These are phyloP conservation scores for Catagonus wagneri DNA, from an alignment of 2,113 vertebrate genomes.

Conservation along the genomic window DNA sequence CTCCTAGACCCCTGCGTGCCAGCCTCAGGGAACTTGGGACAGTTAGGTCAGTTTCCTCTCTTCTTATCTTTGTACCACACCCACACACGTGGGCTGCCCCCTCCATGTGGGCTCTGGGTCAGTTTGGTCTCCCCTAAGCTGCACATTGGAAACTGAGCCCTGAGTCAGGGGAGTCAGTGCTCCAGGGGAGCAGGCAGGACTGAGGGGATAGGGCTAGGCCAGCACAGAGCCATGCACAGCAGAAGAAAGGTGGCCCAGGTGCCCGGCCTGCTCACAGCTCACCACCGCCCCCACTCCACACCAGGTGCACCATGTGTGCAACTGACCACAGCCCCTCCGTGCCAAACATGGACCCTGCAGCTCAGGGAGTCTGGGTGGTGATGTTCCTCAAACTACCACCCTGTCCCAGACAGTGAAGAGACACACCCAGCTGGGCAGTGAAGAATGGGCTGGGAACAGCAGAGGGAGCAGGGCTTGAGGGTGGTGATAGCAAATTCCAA, in stretches of 20 bases:
- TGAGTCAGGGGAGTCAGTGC: background rate
- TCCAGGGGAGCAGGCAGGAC: background rate
- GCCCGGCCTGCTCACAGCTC: fast-evolving
- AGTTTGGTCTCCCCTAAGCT: background rate
- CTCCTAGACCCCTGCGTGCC: background rate
- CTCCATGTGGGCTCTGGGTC: background rate
- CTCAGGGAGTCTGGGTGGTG: too few relatives aligned
- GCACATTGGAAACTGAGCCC: background rate
- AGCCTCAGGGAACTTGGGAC: background rate
- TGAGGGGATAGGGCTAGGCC: background rate
- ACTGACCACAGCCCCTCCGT: fast-evolving
- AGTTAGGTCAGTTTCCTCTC: background rate
- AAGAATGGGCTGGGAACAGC: background rate
- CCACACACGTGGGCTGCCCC: too few relatives aligned
- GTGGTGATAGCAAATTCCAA: background rate
- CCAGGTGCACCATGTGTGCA: background rate
- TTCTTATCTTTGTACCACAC: background rate
- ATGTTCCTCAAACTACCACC: fast-evolving
- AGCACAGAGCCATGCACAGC: background rate
- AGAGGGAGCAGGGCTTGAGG: background rate
- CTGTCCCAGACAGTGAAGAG: background rate
- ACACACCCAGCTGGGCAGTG: too few relatives aligned
- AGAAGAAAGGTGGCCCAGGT: fast-evolving
- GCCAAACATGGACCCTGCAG: background rate
- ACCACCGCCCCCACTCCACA: too few relatives aligned